These are phyloP conservation scores for Theonella swinhoei DNA, from an alignment of 37 sponge, comb jelly and placozoan genomes.

Conservation along the genomic window DNA sequence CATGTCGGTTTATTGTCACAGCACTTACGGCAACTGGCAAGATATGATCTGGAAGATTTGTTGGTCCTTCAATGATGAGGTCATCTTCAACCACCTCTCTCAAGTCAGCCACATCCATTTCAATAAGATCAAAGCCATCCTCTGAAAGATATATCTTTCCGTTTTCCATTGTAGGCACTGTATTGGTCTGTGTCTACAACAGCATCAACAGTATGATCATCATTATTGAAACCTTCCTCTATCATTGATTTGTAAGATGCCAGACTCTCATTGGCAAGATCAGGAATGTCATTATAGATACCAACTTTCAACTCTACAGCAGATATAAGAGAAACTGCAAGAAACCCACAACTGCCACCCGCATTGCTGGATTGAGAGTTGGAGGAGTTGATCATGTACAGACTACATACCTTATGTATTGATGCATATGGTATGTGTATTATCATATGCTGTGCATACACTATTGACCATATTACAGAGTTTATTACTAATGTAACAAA, in stretches of 20 bases:
- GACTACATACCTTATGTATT: no score
- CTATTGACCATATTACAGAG: no score
- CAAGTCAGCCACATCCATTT: constrained; percentile 28
- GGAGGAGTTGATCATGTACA: no score
- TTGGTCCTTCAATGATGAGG: not conserved
- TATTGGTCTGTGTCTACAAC: not conserved
- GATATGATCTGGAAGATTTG: not conserved
- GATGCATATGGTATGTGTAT: no score
- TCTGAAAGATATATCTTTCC: not conserved
- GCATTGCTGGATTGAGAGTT: no score
- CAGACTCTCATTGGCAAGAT: constrained; percentile 16
- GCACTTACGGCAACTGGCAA: constrained; percentile 30
- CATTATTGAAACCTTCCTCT: constrained; percentile 3
- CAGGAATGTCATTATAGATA: constrained; percentile 27
- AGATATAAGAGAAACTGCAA: no score
- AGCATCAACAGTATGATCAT: constrained; percentile 12
- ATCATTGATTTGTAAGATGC: constrained; percentile 26
- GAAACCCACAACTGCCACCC: no score
- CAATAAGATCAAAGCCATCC: constrained; percentile 38
- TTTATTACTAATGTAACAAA: no score
- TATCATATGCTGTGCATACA: no score
- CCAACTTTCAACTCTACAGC: constrained; percentile 34
- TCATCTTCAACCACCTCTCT: not conserved
- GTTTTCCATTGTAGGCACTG: constrained; percentile 17
- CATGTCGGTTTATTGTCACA: not conserved